Evolutionary conservation across 1,140 invertebrate genomes (phyloP), one percentile per base, ranked within the genome.

Genomic region (Drosophila grimshawi): DNA sequence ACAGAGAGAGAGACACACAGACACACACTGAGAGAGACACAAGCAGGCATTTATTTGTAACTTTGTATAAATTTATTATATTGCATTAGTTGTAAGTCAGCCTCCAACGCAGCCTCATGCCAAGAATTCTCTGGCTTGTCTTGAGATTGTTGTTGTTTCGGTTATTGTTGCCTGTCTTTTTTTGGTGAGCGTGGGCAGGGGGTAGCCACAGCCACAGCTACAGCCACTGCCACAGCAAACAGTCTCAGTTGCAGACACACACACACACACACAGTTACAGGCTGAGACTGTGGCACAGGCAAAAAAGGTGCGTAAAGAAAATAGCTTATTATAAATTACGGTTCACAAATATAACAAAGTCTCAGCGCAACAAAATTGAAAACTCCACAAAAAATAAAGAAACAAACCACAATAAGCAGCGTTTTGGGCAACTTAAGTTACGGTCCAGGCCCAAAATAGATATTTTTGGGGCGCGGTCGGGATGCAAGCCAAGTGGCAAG

Each of bases 11-110:
- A 66, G 33, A 56, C 4, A 64, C 19, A 48, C n/a, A n/a, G n/a
- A 57, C 35, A 60, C 59, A 57, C 41, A 66, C 33, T 49, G 32
- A 19, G 39, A 8, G 19, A 66, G 33, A 56, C 4, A 64, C 19
- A 48, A 32, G 48, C 11, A 68, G 67, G 66, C 79, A 77, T 80
- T 83, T 83, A 83, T 80, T 88, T 89, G 83, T 83, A 88, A 88
- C 76, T 79, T 78, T 86, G 82, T 86, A 88, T 89, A 89, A 89
- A 86, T 86, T 86, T 86, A 86, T 86, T 86, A 89, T 86, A 86
- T 88, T 88, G 85, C 83, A 89, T 88, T 88, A 88, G 83, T 88
- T 88, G 83, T 88, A 88, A 88, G 80, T 88, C 82, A 88, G 76
- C 51, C 70, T 77, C 80, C 45, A 19, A 19, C 19, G 35, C 62